These are phyloP conservation scores for Elymnias hypermnestra DNA, from an alignment of 1,140 invertebrate species.

Conservation along the genomic window DNA sequence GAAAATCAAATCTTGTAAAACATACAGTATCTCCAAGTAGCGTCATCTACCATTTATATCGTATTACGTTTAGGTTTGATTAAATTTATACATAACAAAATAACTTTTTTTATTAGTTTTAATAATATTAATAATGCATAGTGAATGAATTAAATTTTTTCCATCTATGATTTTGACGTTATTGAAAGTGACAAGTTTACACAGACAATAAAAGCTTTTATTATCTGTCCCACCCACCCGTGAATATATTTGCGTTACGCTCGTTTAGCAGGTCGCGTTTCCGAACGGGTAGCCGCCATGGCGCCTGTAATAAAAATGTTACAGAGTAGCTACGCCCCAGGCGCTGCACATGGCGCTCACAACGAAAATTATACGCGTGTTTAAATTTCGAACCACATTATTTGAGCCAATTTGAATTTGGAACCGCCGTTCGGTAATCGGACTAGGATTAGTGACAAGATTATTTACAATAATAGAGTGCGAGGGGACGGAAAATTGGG, in stretches of 20 bases:
- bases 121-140: too few relatives aligned
- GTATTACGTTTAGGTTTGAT: too few relatives aligned
- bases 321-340: conserved; percentile 26
- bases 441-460: conserved; percentile 63
- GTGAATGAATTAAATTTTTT: too few relatives aligned
- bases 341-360: conserved; percentile 54
- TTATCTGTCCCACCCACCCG: conserved; percentile 45
- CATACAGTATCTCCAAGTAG: too few relatives aligned
- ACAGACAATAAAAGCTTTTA: conserved; percentile 60
- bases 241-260: conserved; percentile 48
- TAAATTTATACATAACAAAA: too few relatives aligned
- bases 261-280: conserved; percentile 43
- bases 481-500: conserved; percentile 39
- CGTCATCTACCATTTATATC: too few relatives aligned
- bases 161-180: too few relatives aligned
- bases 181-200: conserved; percentile 10
- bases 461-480: conserved; percentile 59
- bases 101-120: too few relatives aligned
- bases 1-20: too few relatives aligned
- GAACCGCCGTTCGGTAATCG: conserved; percentile 49
- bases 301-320: conserved; percentile 33
- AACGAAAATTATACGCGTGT: conserved; percentile 65
- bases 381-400: conserved; percentile 64
- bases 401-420: conserved; percentile 54
- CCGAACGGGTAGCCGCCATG: conserved; percentile 42